Evolutionary conservation across 2,888 invertebrate genomes (phyloP), one percentile per base, ranked within the genome.

Genomic region (Pachycephus smyrnensis): DNA sequence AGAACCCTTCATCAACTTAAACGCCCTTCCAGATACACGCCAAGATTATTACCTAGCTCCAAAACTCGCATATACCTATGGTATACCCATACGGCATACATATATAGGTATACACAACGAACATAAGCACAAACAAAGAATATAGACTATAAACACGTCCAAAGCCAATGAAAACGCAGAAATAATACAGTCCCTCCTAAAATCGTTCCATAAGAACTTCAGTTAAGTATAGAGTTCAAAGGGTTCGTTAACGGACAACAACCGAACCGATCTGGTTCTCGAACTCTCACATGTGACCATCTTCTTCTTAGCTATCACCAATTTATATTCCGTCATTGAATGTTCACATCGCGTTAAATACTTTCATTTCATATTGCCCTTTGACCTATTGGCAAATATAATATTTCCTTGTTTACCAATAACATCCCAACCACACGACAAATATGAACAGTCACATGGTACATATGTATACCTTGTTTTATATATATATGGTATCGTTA

Each of bases 1-100:
- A 91, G 91, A 90, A 91, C 90, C 90, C 87, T 87, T 90, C 89
- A 91, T 91, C 89, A 90, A 85, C 84, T 88, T 90, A 90, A 90
- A 90, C 84, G 89, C 86, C 87, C 85, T 84, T 82, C 84, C 83
- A 86, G 88, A 88, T 87, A 85, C 87, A 86, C 86, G 86, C 84
- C 85, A 85, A 85, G 86, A 86, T 87, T 86, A 86, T 87, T 87
- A 86, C 82, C 79, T 69, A 82, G 78, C 55, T 55, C 55, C 23
- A 23, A 55, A 55, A 55, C 55, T 55, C 55, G 55, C 55, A 55
- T 55, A 55, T 55, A 40, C 37, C 77, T 69, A 69, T 75, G 40
- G 76, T 33, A 76, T 73, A 31, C 73, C 80, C 55, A 79, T 76
- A 76, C 73, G 68, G 32, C 69, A 68, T 33, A 75, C 31, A 35